A percentile compares a stretch with the other conserved stretches of the same genome.
Evolutionary conservation across 2,113 vertebrate genomes (phyloP).

Genomic region (Spea bombifrons): DNA sequence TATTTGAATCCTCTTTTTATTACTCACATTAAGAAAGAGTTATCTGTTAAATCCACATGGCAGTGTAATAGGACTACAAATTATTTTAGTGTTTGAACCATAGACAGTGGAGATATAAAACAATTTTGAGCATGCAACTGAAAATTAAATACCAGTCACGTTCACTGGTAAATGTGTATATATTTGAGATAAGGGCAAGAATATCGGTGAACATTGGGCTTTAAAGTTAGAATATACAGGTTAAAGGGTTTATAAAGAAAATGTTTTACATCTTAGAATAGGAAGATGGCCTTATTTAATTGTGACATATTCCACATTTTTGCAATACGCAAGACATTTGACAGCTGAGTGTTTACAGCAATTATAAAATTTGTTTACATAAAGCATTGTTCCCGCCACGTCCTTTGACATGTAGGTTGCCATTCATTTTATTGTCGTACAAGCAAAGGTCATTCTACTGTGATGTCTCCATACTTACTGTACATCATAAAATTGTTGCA

Average conservation of each 20-base stretch:
- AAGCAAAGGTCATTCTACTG: no score
- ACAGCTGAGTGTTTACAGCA: no score
- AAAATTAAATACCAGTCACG: slow-evolving; percentile 4
- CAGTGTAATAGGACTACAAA: slow-evolving; percentile 6
- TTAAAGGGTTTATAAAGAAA: neutral
- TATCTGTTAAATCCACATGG: slow-evolving; percentile 3
- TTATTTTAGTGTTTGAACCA: neutral
- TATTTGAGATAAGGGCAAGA: slow-evolving; percentile 7
- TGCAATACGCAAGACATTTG: no score
- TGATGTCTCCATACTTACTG: no score
- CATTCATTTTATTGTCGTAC: no score
- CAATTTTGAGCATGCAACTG: neutral
- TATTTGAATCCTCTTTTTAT: slow-evolving; percentile 3
- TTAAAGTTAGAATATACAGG: slow-evolving; percentile 1
- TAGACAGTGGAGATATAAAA: neutral
- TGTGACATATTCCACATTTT: no score
- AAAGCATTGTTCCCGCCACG: no score
- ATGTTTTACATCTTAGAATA: no score
- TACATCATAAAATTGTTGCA: no score
- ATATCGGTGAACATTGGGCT: neutral
- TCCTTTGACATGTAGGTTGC: no score
- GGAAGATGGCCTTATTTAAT: no score
- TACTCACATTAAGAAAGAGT: neutral
- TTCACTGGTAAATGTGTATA: slow-evolving; percentile 2
- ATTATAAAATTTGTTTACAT: no score